These are phyloP conservation scores for Leucoraja ocellata DNA, from an alignment of 2,797 vertebrate species.

Conservation along the genomic window DNA sequence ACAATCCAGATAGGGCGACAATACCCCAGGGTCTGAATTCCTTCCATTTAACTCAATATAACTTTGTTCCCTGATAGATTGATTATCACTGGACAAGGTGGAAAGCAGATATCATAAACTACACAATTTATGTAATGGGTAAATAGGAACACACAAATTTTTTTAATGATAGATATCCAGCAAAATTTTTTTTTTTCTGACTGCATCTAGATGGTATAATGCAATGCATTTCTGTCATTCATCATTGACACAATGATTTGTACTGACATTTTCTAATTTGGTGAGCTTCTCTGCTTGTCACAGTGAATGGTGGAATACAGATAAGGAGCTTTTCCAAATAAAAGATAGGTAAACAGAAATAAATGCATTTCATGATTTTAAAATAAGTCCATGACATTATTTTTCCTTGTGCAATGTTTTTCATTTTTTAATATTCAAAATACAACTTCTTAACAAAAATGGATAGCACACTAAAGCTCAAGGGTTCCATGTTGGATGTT, in stretches of 20 bases:
- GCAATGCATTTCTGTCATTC: neutral
- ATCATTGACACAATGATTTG: neutral
- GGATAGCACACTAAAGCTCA: too few relatives aligned
- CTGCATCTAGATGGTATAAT: neutral
- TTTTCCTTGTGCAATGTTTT: neutral
- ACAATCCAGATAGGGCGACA: neutral
- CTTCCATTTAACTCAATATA: neutral
- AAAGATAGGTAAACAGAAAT: neutral
- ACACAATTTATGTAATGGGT: neutral
- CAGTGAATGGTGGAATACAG: too few relatives aligned
- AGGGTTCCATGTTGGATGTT: too few relatives aligned
- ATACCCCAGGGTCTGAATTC: neutral
- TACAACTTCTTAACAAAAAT: neutral
- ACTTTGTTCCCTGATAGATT: neutral
- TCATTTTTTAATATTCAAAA: neutral
- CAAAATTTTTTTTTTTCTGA: neutral
- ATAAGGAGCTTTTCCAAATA: neutral
- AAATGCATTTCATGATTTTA: neutral
- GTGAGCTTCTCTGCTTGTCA: neutral
- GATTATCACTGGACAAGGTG: neutral
- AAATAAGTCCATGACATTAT: neutral
- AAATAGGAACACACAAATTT: neutral
- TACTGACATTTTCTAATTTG: neutral
- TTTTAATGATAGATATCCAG: neutral
- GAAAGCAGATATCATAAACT: neutral